Evolutionary conservation across 2,113 vertebrate genomes (phyloP).

Genomic region (Petaurus breviceps): DNA sequence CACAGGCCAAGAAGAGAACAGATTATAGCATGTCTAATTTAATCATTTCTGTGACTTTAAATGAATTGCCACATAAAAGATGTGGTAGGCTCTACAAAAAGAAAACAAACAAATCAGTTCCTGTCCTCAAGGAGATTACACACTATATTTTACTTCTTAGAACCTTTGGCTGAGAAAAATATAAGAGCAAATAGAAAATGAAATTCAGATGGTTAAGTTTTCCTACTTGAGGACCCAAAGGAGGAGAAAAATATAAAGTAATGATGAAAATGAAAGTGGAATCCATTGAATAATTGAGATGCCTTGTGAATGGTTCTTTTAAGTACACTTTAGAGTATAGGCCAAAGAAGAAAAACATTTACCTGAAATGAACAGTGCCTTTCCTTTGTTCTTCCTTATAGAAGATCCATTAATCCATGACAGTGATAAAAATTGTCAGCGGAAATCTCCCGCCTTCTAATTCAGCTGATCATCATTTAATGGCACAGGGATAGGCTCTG

Average conservation of each 20-base stretch:
- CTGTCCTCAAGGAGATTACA: neutral
- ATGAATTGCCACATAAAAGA: conserved; percentile 19
- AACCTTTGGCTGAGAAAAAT: neutral
- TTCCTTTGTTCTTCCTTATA: neutral
- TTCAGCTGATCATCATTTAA: conserved; percentile 66
- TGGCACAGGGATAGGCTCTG: conserved; percentile 59
- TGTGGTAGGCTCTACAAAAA: conserved; percentile 21
- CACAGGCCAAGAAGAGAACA: neutral
- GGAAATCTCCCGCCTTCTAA: conserved; percentile 45
- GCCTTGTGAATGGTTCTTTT: neutral
- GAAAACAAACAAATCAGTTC: neutral
- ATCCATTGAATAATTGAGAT: neutral
- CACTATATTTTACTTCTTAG: neutral
- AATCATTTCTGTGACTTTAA: neutral
- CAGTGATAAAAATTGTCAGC: neutral
- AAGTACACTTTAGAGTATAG: neutral
- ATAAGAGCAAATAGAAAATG: neutral
- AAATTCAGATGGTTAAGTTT: neutral
- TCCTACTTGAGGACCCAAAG: neutral
- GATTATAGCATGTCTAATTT: conserved; percentile 14
- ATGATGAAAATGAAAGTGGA: neutral
- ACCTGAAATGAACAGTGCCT: neutral
- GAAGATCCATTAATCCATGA: neutral
- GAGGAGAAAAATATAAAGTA: neutral
- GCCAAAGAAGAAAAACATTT: neutral